Evolutionary conservation across 2,888 invertebrate species (phyloP), one percentile per base, ranked within the genome.

Genomic region (Epinotia bilunana): DNA sequence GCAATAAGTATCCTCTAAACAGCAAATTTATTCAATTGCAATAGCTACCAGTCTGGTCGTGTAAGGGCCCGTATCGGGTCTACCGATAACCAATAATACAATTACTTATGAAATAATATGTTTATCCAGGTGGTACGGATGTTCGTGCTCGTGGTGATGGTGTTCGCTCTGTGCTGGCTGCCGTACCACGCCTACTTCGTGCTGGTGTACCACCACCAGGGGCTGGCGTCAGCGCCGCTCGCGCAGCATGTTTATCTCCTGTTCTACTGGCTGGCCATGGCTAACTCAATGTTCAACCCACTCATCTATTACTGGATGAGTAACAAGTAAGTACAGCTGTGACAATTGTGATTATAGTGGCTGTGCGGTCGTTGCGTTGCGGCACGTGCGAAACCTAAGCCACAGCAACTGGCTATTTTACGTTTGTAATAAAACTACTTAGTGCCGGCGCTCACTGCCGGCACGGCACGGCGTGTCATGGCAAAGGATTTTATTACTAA

Each of bases 291-390:
- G 97, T 97, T 98, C 78, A 98, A 98, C 91, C 98, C 98, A 0
- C 95, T 98, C 75, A 97, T 98, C 71, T 98, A 98, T 88, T 98
- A 98, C 86, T 97, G 97, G 97, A 98, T 98, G 98, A 98, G 98
- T 87, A 96, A 97, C 79, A 96, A 96, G 97, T 97, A 88, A 94
- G 92, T 88, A 79, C 49, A 57, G 33, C 23, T 55, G 33, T 9
- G 9, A 1, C 43, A 7, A 33, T n/a, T 49, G n/a, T 49, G 13
- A 49, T 49, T 4, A 49, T 13, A 16, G 16, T 3, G 49, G 49
- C 46, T 46, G 12, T 46, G 46, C 46, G 3, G 13, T 16, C 16
- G 4, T 49, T 49, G 49, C 4, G 49, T 4, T 49, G 49, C 4
- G 49, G 4, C 16, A 49, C 16, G 16, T 49, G 49, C 49, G 16